Conservation (phyloP, 2,113 vertebrate species). For the Pitta sordida region DNA sequence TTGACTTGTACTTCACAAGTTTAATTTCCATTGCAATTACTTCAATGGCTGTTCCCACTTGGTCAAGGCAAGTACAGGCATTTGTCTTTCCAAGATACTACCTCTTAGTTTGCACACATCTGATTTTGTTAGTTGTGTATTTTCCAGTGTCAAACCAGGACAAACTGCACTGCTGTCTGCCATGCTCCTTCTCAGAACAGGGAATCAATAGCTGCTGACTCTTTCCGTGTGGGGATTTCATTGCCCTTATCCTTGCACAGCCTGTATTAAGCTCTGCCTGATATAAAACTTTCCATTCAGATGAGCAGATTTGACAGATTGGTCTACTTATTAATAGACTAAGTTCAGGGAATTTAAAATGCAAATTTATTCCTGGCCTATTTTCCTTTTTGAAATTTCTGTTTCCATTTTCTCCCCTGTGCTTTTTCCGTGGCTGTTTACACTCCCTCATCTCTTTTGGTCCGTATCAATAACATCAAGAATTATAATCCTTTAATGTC, state of each 20-base stretch:
- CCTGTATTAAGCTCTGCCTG: not conserved
- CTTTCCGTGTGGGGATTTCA: accelerated
- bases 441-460: not conserved
- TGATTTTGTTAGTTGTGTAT: not conserved
- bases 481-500: conserved; percentile 16
- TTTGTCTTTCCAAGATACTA: not conserved
- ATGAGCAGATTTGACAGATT: conserved; percentile 37
- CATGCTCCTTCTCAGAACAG: not conserved
- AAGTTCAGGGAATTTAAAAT: conserved; percentile 45
- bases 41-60: not conserved
- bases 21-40: not conserved
- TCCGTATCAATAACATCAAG: not conserved
- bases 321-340: conserved; percentile 44
- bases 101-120: not conserved
- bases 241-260: not conserved
- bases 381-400: conserved; percentile 28
- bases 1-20: not conserved
- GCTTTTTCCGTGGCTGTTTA: not conserved
- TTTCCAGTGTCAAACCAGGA: not conserved
- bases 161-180: not conserved
- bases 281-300: conserved; percentile 7
- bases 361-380: conserved; percentile 65
- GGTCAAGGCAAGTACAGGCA: not conserved
- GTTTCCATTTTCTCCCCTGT: not conserved
- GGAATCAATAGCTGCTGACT: not conserved